A percentile compares a stretch with the other conserved stretches of the same genome.
These are phyloP conservation scores for Phrynosoma blainvillii DNA, from an alignment of 2,113 vertebrate genomes.

Conservation along the genomic window DNA sequence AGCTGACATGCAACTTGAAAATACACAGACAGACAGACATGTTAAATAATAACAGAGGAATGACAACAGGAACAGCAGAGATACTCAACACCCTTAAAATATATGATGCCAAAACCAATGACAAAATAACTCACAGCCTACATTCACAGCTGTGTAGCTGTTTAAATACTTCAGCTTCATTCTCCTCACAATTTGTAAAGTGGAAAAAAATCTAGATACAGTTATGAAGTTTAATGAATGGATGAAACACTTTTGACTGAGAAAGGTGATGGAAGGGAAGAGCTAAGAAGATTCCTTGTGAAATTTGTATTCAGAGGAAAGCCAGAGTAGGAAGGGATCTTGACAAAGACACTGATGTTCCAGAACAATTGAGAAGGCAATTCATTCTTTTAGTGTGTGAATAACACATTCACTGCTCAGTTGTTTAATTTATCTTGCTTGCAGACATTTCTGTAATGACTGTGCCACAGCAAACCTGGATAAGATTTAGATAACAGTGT, in stretches of 20 bases:
- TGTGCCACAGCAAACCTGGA: background rate
- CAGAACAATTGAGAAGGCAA: background rate
- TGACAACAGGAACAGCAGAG: background rate
- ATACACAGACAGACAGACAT: too few species aligned
- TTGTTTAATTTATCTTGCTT: background rate
- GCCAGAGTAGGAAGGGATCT: background rate
- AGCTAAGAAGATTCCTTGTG: background rate
- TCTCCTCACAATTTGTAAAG: background rate
- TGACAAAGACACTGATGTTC: background rate
- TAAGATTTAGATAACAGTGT: background rate
- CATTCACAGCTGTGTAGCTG: background rate
- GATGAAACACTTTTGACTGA: background rate
- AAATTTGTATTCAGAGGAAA: background rate
- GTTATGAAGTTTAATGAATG: background rate
- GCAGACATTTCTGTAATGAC: background rate
- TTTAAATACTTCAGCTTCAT: background rate
- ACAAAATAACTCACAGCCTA: background rate
- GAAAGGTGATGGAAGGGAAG: background rate
- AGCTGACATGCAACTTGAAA: too few species aligned
- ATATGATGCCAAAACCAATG: background rate
- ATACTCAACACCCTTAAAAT: background rate
- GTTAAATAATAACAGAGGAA: slow-evolving; percentile 7
- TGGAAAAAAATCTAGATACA: background rate
- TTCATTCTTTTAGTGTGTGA: background rate
- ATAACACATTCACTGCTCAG: background rate